Conservation (phyloP, 2,888 invertebrate species). For the Eupelmus urozonus region DNA sequence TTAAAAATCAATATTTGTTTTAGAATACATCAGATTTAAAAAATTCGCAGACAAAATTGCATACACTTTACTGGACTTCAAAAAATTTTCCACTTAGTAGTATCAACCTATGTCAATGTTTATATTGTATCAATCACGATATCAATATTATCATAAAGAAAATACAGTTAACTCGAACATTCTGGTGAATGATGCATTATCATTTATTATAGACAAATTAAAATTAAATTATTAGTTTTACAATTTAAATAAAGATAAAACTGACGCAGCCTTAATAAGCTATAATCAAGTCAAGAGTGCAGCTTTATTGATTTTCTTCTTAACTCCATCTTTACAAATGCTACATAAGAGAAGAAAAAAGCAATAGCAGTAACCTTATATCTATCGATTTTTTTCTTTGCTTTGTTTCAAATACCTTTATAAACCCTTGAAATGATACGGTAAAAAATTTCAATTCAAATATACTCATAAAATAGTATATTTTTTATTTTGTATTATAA, state of each 20-base stretch:
- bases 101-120: constrained; percentile 39
- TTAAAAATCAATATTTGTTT: too few species aligned
- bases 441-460: too few species aligned
- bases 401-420: constrained; percentile 9
- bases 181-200: neutral
- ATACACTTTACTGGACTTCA: constrained; percentile 5
- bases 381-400: neutral
- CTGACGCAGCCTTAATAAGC: too few species aligned
- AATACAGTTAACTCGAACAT: constrained; percentile 20
- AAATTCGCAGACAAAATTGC: too few species aligned
- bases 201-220: too few species aligned
- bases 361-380: neutral
- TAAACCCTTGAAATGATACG: neutral
- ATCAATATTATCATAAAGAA: constrained; percentile 22
- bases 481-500: too few species aligned
- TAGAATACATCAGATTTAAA: too few species aligned
- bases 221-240: too few species aligned
- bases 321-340: neutral
- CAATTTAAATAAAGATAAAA: too few species aligned
- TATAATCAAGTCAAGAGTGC: neutral
- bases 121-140: constrained; percentile 9
- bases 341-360: neutral
- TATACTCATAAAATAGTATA: too few species aligned
- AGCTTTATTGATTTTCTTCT: neutral
- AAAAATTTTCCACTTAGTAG: constrained; percentile 33